Conservation (phyloP, 2,888 invertebrate genomes). For the Aphelenchoides bicaudatus region DNA sequence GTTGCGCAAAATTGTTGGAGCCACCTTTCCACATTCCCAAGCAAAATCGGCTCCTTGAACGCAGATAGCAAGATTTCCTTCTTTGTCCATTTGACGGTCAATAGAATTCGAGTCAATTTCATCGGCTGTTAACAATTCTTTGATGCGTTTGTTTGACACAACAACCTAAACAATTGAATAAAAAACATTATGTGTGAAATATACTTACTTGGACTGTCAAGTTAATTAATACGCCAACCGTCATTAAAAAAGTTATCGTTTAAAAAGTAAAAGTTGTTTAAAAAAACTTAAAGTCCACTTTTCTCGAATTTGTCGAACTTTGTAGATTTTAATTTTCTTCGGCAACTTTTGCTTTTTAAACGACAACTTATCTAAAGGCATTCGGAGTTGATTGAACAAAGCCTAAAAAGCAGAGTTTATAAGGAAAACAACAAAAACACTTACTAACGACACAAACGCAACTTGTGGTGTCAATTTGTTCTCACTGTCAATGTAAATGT, state of each 20-base stretch:
- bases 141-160: constrained; percentile 54
- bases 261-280: too few species aligned
- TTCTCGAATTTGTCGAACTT: too few species aligned
- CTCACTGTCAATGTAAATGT: constrained; percentile 44
- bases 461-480: constrained; percentile 65
- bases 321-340: too few species aligned
- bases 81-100: constrained; percentile 18
- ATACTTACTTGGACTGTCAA: constrained; percentile 46
- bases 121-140: constrained; percentile 52
- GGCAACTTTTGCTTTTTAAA: too few species aligned
- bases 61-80: constrained; percentile 11
- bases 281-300: too few species aligned
- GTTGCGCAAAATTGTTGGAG: neutral
- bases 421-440: too few species aligned
- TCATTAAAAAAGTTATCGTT: constrained; percentile 86
- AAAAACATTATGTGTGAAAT: too few species aligned
- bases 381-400: constrained; percentile 92
- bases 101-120: constrained; percentile 45
- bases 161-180: constrained; percentile 45
- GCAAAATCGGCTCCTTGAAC: constrained; percentile 32
- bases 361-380: constrained; percentile 69
- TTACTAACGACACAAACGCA: constrained; percentile 88
- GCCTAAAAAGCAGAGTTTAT: too few species aligned
- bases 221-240: constrained; percentile 68
- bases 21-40: constrained; percentile 37